Percentiles rank a stretch among this genome's conserved stretches.
Conservation (phyloP, 2,113 vertebrate species). For the Zootoca vivipara region DNA sequence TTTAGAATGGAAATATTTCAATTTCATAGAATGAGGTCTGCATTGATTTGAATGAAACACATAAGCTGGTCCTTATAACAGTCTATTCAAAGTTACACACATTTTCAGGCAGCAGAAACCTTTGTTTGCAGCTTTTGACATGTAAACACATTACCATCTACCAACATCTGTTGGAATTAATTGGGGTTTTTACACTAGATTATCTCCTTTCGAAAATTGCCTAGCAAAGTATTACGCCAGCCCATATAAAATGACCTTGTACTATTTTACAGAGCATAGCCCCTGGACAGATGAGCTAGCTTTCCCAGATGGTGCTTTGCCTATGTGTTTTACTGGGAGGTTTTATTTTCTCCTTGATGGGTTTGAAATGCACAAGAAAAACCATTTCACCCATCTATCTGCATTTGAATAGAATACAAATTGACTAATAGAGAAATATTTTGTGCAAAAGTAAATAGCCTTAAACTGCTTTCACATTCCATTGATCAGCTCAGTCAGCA, state of each 20-base stretch:
- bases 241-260: slow-evolving; percentile 73
- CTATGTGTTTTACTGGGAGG: slow-evolving; percentile 76
- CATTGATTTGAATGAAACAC: slow-evolving; percentile 55
- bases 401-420: slow-evolving; percentile 81
- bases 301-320: slow-evolving; percentile 75
- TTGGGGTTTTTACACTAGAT: slow-evolving; percentile 61
- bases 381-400: slow-evolving; percentile 78
- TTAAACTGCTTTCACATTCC: slow-evolving; percentile 84
- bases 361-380: slow-evolving; percentile 79
- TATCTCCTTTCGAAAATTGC: slow-evolving; percentile 72
- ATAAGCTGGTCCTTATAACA: slow-evolving; percentile 55
- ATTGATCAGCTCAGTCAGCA: slow-evolving; percentile 82
- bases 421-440: slow-evolving; percentile 83
- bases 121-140: slow-evolving; percentile 63
- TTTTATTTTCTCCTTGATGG: slow-evolving; percentile 80
- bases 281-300: slow-evolving; percentile 73
- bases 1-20: slow-evolving; percentile 67
- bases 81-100: slow-evolving; percentile 54
- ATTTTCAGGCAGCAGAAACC: slow-evolving; percentile 66
- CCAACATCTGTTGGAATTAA: slow-evolving; percentile 68
- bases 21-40: slow-evolving; percentile 54
- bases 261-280: slow-evolving; percentile 74
- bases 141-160: slow-evolving; percentile 65
- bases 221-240: slow-evolving; percentile 67
- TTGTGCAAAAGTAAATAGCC: slow-evolving; percentile 78